Base-by-base conservation (phyloP, 2,113 vertebrate genomes). In the Triplophysa rosa region DNA sequence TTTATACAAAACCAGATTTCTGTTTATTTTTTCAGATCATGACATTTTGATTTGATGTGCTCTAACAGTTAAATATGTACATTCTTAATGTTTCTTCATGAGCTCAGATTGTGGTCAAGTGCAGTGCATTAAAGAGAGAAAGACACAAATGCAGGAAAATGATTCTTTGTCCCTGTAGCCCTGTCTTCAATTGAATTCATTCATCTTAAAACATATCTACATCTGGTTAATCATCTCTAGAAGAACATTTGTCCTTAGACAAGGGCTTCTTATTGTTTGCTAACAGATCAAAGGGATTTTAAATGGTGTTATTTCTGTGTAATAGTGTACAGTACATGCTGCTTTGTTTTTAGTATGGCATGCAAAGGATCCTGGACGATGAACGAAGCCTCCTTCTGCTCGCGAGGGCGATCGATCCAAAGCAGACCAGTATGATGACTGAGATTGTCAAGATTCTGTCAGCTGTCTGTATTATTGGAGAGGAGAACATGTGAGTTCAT, bases 361-460 rank as follows among this genome's bases (percentile, higher is more conserved):
- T 98, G 84, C 94, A 98, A 93, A 95, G 95, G 86, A 98, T 98
- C 87, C 80, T 98, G 67, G 95, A 94, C 82, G 97, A 99, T 78
- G 96, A 98, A 83, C 93, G 96, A 77, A 94, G 96, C 82, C 93
- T 99, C 24, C 86, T 97, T 70, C 86, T 99, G 29, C 79, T 99
- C 85, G 94, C 97, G 24, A 92, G 96, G 89, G 95, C 96, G 1
- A 92, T 99, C 81, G 98, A 99, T 88, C 96, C 97, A 73, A 99
- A 95, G 86, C 98, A 99, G 67, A 92, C 96, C 21, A 93, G 87
- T 85, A 98, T 98, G 95, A 99, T 99, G 98, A 99, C 96, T 0
- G 98, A 99, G 92, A 98, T 93, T 14, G 94, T 99, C 80, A 99
- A 99, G 92, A 95, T 99, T 67, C 94, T 99, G 70, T 99, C 98